Evolutionary conservation across 2,797 vertebrate species (phyloP).

Genomic region (Streptopelia turtur): DNA sequence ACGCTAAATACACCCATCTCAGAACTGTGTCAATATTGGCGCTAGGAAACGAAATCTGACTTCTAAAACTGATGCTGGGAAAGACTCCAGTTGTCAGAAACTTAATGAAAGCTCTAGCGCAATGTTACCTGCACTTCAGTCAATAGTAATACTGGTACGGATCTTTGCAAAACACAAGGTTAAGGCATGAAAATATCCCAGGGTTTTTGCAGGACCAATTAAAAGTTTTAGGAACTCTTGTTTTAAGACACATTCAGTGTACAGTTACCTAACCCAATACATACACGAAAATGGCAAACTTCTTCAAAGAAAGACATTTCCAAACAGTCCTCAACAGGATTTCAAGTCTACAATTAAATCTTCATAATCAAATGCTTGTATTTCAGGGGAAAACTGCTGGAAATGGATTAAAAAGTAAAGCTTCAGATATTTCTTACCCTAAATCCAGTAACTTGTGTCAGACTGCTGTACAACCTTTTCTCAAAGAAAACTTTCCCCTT

Average conservation of each 20-base stretch:
- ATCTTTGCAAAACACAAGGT: not conserved
- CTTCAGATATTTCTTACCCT: not conserved
- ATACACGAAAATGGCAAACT: not conserved
- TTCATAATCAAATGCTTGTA: not conserved
- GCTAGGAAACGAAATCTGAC: not conserved
- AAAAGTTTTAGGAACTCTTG: not conserved
- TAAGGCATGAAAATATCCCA: not conserved
- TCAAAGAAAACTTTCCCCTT: not conserved
- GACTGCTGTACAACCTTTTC: not conserved
- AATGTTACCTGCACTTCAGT: not conserved
- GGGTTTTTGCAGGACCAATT: not conserved
- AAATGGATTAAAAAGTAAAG: not conserved
- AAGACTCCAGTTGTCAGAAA: conserved; percentile 9
- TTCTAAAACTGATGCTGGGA: not conserved
- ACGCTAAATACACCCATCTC: not conserved
- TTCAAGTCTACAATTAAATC: not conserved
- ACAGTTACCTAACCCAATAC: not conserved
- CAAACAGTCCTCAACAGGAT: not conserved
- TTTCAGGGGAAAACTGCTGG: not conserved
- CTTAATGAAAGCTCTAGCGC: not conserved
- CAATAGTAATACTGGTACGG: not conserved
- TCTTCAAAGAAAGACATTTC: not conserved
- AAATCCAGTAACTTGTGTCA: not conserved
- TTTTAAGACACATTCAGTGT: not conserved
- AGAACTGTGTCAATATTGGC: not conserved